Evolutionary conservation across 53 echinoderm and acorn worm genomes (phyloP).

Genomic region (Hippasteria phrygiana): DNA sequence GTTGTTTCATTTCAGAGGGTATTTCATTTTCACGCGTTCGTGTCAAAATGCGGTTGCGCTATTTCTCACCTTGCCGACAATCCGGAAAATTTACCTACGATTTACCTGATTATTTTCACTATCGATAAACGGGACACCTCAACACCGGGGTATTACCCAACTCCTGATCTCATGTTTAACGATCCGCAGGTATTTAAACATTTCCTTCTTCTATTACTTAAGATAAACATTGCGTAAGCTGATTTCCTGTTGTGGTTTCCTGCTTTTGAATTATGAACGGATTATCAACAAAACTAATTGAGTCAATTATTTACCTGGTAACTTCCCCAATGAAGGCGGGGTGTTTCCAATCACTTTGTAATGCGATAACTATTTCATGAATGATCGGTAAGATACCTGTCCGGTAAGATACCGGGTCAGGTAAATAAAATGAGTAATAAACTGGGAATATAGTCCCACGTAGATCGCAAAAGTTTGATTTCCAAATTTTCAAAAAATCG

Average conservation of each 20-base stretch:
- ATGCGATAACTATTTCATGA: constrained; percentile 30
- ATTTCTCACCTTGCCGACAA: background rate
- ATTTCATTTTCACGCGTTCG: too few relatives aligned
- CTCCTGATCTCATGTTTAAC: background rate
- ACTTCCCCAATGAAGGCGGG: background rate
- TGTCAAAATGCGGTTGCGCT: background rate
- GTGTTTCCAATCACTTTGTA: background rate
- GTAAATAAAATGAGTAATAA: too few relatives aligned
- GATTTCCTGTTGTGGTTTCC: background rate
- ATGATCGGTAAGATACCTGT: too few relatives aligned
- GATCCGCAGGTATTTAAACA: background rate
- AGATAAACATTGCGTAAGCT: constrained; percentile 15
- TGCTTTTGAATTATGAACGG: background rate
- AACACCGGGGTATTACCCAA: background rate
- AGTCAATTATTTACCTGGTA: constrained; percentile 34
- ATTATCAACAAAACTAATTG: constrained; percentile 1
- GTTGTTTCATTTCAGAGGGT: too few relatives aligned
- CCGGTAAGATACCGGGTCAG: too few relatives aligned
- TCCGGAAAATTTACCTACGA: background rate
- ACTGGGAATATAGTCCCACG: too few relatives aligned
- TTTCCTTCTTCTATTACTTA: background rate
- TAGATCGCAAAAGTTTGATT: too few relatives aligned
- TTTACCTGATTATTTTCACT: background rate
- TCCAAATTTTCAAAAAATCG: too few relatives aligned
- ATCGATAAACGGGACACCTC: background rate